Conservation (phyloP, 2,113 vertebrate genomes). For the Heterotis niloticus region DNA sequence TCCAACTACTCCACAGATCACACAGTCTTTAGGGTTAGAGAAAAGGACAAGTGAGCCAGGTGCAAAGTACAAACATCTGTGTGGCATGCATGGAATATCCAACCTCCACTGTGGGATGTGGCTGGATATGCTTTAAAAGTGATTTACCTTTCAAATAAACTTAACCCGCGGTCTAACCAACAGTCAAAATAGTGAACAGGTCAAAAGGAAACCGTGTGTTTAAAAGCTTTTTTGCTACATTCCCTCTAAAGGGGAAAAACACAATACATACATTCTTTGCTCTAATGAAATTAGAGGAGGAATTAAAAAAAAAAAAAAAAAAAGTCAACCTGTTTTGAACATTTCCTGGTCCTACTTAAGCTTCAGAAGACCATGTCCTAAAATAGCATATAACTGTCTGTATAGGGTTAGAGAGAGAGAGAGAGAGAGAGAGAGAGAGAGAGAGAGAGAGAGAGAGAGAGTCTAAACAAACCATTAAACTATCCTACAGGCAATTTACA, state of each 20-base stretch:
- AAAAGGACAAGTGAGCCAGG: background rate
- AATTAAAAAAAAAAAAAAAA: background rate
- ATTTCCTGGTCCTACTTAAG: too few species aligned
- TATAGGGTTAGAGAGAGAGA: too few species aligned
- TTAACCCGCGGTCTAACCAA: background rate
- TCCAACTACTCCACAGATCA: too few species aligned
- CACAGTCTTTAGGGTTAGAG: too few species aligned
- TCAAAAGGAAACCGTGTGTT: background rate
- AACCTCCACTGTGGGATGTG: background rate
- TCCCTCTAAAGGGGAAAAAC: background rate
- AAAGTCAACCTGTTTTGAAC: background rate
- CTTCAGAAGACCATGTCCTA: too few species aligned
- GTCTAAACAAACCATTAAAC: background rate
- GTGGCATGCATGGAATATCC: background rate
- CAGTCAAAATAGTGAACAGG: background rate
- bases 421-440: too few species aligned
- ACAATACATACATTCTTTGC: background rate
- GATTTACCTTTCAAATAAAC: constrained; percentile 14
- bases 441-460: too few species aligned
- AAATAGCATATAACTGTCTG: too few species aligned
- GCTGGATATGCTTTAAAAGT: background rate
- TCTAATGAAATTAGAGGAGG: background rate
- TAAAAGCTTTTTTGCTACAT: background rate
- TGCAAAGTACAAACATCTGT: background rate
- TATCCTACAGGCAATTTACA: background rate